Conservation (phyloP, 2,888 invertebrate genomes). For the Malacosoma neustria region DNA sequence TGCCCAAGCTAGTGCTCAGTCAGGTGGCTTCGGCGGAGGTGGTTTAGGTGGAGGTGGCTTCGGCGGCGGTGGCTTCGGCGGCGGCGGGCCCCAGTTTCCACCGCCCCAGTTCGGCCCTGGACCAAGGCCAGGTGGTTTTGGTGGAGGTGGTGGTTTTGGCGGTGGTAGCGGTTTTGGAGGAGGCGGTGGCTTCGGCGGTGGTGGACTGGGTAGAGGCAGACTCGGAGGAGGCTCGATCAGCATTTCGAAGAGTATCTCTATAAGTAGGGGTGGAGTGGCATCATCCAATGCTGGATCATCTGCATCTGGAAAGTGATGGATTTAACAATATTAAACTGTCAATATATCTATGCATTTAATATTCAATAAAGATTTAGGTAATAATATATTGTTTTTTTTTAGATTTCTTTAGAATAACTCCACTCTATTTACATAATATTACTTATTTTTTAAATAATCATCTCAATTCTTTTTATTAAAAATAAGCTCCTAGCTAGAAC, state of each 20-base stretch:
- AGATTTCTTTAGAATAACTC: too few species aligned
- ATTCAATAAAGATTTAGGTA: not conserved
- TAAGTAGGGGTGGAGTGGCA: conserved; percentile 22
- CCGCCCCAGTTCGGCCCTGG: conserved; percentile 6
- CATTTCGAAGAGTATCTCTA: conserved; percentile 35
- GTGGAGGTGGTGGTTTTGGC: conserved; percentile 6
- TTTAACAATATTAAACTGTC: not conserved
- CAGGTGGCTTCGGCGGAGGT: conserved; percentile 19
- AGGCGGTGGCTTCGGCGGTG: conserved; percentile 13
- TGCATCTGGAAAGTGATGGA: conserved; percentile 16
- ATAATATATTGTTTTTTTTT: too few species aligned
- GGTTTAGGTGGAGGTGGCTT: conserved; percentile 8
- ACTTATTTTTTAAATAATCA: too few species aligned
- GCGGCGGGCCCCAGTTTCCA: conserved; percentile 5
- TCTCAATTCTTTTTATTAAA: too few species aligned
- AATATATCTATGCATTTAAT: not conserved
- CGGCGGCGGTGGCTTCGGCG: not conserved
- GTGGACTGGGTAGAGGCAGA: conserved; percentile 9
- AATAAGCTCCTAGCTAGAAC: too few species aligned
- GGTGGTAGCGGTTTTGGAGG: conserved; percentile 10
- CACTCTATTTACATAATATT: too few species aligned
- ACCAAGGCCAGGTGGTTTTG: not conserved
- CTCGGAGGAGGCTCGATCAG: conserved; percentile 20
- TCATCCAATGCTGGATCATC: conserved; percentile 20
- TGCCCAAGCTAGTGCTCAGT: conserved; percentile 24